Evolutionary conservation across 2,888 invertebrate genomes (phyloP), one percentile per base, ranked within the genome.

Genomic region (Phortica okadai): DNA sequence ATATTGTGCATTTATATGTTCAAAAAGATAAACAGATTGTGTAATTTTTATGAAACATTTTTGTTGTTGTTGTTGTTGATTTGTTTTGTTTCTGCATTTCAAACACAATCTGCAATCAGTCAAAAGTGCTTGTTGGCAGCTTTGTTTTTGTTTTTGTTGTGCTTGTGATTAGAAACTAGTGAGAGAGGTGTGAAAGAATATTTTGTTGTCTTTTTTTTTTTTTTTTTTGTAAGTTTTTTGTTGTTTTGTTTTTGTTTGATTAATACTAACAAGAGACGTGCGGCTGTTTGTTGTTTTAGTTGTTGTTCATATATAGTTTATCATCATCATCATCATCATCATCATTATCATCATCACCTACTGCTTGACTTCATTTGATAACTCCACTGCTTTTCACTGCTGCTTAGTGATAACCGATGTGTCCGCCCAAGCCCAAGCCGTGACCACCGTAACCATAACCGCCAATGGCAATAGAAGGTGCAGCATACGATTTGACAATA

Each of bases 401-500:
- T 76, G 76, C 72, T 80, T 85, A 86, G 70, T 86, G 88, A 67
- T 86, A 88, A 33, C 87, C 82, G 41, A 83, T 88, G 56, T 88
- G 87, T 62, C 82, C 85, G 33, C 77, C 79, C 67, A 79, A 75
- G 8, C 81, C 81, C 56, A 73, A 76, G 73, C 84, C 87, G 45
- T 74, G 69, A 41, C 77, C 79, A 74, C 84, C 87, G 25, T 42
- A 54, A 2, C 44, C 80, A 75, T 79, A 77, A 59, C 81, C 79
- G 33, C 14, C 74, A 76, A 45, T 76, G 75, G 50, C 84, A 79
- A 83, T 74, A 41, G 83, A 77, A 21, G 85, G 86, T 7, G 88
- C 86, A n/a, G 86, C 82, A 72, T 84, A 84, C 33, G 86, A 85
- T 33, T 87, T 86, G 0, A 87, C 59, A 21, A 83, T 67, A 42